Evolutionary conservation across 2,113 vertebrate genomes (phyloP).

Genomic region (Cynoglossus semilaevis): DNA sequence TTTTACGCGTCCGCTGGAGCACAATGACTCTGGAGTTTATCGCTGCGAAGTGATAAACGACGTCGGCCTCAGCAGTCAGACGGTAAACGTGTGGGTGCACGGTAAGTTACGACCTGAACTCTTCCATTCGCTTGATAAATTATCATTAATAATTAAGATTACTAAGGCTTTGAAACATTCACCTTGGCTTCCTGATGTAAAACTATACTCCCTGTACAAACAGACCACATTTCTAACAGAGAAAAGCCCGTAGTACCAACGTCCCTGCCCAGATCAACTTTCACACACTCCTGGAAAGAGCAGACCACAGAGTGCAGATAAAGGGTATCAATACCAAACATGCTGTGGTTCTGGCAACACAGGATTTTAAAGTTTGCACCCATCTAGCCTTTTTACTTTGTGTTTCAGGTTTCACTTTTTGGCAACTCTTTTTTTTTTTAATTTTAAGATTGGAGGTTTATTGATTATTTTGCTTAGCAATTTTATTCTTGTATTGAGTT

Average conservation of each 20-base stretch:
- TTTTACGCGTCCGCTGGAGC: conserved; percentile 85
- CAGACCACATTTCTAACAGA: conserved; percentile 15
- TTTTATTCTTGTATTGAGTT: no score
- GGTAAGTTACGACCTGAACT: conserved; percentile 66
- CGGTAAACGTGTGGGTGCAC: conserved; percentile 86
- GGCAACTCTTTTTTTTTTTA: no score
- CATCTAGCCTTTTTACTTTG: conserved; percentile 33
- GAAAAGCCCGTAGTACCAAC: conserved; percentile 37
- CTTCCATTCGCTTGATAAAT: not conserved
- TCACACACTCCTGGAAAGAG: conserved; percentile 63
- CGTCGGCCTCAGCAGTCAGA: conserved; percentile 83
- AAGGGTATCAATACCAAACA: conserved; percentile 55
- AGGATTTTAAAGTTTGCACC: conserved; percentile 43
- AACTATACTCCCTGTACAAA: conserved; percentile 24
- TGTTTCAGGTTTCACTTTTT: conserved; percentile 46
- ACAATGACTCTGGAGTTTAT: conserved; percentile 90
- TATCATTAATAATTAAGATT: not conserved
- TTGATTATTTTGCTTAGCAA: no score
- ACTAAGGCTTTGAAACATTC: conserved; percentile 15
- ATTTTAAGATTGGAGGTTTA: no score
- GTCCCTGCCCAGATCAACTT: conserved; percentile 46
- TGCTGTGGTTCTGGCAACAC: conserved; percentile 65
- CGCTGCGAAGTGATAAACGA: conserved; percentile 89
- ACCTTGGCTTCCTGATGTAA: conserved; percentile 21
- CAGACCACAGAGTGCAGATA: conserved; percentile 44